phyloP scores from a whole-genome alignment of 2,888 invertebrate genomes.

The Andrena praecox region DNA sequence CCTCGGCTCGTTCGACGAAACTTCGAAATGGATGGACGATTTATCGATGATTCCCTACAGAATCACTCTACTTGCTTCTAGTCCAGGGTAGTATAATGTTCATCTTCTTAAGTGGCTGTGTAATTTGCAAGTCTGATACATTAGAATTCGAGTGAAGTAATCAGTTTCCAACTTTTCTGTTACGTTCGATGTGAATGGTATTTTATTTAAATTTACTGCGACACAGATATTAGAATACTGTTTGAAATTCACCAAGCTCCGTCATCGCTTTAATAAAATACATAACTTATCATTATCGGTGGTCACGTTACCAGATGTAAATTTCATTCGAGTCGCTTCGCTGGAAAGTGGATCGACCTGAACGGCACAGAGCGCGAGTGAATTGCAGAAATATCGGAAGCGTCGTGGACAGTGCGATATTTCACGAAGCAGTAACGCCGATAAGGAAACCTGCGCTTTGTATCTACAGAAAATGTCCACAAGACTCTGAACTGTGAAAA shows the following conservation, averaged over 20 bases:
- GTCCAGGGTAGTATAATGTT: no score
- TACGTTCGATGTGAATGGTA: no score
- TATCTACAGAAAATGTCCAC: not conserved
- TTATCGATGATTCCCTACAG: not conserved
- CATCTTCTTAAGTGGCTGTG: no score
- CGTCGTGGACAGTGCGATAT: not conserved
- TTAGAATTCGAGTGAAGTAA: no score
- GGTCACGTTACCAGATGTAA: slow-evolving; percentile 16
- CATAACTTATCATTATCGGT: slow-evolving; percentile 6
- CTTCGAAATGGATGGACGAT: not conserved
- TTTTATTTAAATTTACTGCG: no score
- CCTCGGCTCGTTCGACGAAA: not conserved
- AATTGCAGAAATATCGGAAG: not conserved
- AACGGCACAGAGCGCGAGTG: not conserved
- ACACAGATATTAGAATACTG: no score
- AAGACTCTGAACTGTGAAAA: not conserved
- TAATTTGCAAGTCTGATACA: no score
- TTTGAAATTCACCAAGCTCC: slow-evolving; percentile 1
- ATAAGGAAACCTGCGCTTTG: not conserved
- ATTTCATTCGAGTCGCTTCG: slow-evolving; percentile 5
- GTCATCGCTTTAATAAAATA: not conserved
- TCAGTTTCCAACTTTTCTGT: not conserved
- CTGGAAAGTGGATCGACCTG: not conserved
- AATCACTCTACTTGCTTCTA: not conserved
- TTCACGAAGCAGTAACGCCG: not conserved